Evolutionary conservation across 2,113 vertebrate genomes (phyloP), one percentile per base, ranked within the genome.

Genomic region (Equus quagga): DNA sequence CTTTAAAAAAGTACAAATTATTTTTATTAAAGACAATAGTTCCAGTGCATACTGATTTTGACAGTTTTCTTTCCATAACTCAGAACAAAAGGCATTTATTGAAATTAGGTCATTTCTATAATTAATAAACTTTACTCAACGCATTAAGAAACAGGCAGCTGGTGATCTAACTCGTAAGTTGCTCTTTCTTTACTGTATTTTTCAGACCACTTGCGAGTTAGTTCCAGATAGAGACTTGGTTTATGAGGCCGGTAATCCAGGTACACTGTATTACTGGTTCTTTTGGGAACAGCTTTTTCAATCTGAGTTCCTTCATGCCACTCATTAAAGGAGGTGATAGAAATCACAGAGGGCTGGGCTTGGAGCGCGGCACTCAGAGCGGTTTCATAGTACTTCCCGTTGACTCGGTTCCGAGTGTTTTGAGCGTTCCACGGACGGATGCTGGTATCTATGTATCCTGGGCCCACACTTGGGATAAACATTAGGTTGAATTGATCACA

Each of bases 241-340:
- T 99, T 99, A 96, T 99, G 99, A 28, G 99, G 99, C 84, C 99
- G 98, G 97, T 99, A 99, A 98, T 99, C 99, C 88, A 99, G 98
- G 96, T 99, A 99, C 36, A 99, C 98, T 0, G 98, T 97, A 67
- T 98, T 98, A 83, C 98, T 98, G 54, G 98, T 98, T 58, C 98
- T 98, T 98, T 99, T 99, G 19, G 99, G 99, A 62, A 99, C 64
- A 24, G 99, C 99, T 96, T 99, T 99, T 98, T 99, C 99, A 94
- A 99, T 99, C 97, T 99, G 99, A 51, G 99, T 99, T 80, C 99
- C 99, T 98, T 99, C 99, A 6, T 99, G 99, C 99, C 99, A 99
- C 93, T 99, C 99, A 79, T 99, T 99, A 92, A 99, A 99, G 33
- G 99, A 99, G 0, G 99, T 99, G 81, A 99, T 99, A 0, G 99